Base-by-base conservation (phyloP, 2,797 vertebrate species). In the Kryptopterus vitreolus region DNA sequence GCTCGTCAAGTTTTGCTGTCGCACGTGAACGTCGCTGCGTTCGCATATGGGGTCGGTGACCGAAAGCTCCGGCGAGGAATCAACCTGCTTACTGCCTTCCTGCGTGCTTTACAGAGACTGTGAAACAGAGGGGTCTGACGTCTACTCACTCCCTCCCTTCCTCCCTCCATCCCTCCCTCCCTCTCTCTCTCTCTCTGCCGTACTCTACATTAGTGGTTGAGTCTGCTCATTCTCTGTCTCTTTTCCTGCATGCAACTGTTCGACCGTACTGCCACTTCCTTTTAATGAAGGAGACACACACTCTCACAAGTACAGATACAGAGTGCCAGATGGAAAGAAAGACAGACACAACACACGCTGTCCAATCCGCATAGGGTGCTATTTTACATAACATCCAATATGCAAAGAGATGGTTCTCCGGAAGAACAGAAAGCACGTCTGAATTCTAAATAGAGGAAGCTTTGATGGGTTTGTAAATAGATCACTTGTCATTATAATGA, bases 221-320 rank as follows among this genome's bases (percentile, higher is more conserved):
- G 83, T 85, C 85, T 87, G 90, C 88, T 87, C 85, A 83, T 71
- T 72, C 82, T 81, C 84, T 66, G 90, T 92, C 89, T 76, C 91
- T 94, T 92, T 95, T 92, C 91, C 91, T 91, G 90, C 87, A 80
- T 91, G 83, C 84, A 26, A 92, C 89, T 85, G 87, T 87, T 89
- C 90, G 85, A 91, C 75, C 88, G 74, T 84, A 85, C n/a, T n/a
- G 90, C 91, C 93, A 94, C 94, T 96, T 97, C 96, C 96, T 96
- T 94, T 95, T 84, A 89, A 85, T 80, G 77, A 52, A 83, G 55
- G 38, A 66, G 50, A 69, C 22, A 29, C 5, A 53, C 61, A 33
- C 35, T 58, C n/a, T 26, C 71, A 74, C 33, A 75, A 75, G 58
- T 52, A 72, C 50, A 55, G 2, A 29, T 24, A 43, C 24, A 59